A percentile compares a stretch with the other conserved stretches of the same genome.
Evolutionary conservation across 2,113 vertebrate species (phyloP).

Genomic region (Calidris pygmaea): DNA sequence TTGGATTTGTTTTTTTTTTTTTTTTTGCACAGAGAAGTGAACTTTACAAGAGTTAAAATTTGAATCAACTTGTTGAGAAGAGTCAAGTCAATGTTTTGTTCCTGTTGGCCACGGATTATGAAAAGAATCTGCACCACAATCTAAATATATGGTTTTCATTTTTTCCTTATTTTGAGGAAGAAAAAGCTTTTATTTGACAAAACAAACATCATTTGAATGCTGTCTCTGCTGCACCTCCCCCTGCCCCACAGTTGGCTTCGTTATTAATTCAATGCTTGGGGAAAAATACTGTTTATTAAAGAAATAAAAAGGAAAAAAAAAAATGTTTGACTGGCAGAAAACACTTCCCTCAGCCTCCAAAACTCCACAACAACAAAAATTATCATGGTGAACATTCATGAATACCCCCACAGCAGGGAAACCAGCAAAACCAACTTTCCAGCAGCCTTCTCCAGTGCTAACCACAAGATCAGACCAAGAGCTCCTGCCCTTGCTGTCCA

Average conservation of each 20-base stretch:
- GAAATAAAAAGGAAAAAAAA: not conserved
- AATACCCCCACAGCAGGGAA: not conserved
- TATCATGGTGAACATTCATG: not conserved
- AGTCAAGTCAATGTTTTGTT: not conserved
- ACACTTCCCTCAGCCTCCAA: not conserved
- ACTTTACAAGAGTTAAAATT: not conserved
- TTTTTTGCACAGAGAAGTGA: not conserved
- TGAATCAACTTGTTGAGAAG: not conserved
- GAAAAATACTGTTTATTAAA: not conserved
- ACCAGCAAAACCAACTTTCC: not conserved
- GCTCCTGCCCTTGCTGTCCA: accelerated
- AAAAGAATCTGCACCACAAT: not conserved
- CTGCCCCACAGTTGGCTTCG: not conserved
- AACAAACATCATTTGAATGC: not conserved
- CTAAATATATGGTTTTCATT: not conserved
- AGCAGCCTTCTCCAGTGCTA: not conserved
- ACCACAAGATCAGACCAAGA: accelerated
- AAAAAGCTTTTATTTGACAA: not conserved
- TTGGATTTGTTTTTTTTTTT: too few relatives aligned
- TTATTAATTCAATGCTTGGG: not conserved
- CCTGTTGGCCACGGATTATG: not conserved
- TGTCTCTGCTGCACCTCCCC: not conserved
- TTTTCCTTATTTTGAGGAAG: not conserved
- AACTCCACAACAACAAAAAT: not conserved
- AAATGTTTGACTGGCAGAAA: not conserved